Evolutionary conservation across 2,113 vertebrate genomes (phyloP), one percentile per base, ranked within the genome.

Genomic region (Gavialis gangeticus): DNA sequence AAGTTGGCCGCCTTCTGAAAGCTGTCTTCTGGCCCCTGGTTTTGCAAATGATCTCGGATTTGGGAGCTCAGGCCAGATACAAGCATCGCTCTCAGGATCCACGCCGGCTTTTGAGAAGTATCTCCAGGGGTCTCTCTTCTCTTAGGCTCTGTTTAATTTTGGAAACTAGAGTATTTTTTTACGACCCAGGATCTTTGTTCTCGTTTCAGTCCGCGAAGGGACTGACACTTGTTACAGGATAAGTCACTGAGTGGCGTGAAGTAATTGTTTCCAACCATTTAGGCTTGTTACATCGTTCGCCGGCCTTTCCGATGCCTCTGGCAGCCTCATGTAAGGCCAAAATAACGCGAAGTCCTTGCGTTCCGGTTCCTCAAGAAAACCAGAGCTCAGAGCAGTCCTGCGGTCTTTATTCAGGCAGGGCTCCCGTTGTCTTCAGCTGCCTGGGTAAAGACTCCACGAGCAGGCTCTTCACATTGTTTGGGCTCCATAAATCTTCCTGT

Each of bases 11-110:
- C n/a, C 27, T 66, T n/a, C 77, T 87, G 64, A 80, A 96, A 87
- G 73, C 63, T 95, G 79, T 78, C 16, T 92, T 92, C 80, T 93
- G 73, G 83, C 95, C 90, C 88, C 89, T 79, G 86, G 90, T 89
- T 91, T 69, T 69, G 66, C 17, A 18, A 18, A 69, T 30, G 17
- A 69, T 30, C 28, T 19, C 28, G 10, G n/a, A 69, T 69, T 19
- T 69, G 34, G 18, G n/a, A 34, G 12, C 19, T 16, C 10, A 69
- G 17, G 66, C n/a, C n/a, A 69, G 66, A 30, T 30, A 19, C 12
- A 21, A 10, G 9, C 17, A 69, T 18, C 16, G 17, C 66, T 30
- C n/a, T 69, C 66, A 67, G 66, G 21, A 30, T 21, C 34, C 66
- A 34, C 10, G 28, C 18, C 15, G 17, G n/a, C 11, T 9, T 34